Conservation (phyloP, 2,113 vertebrate genomes). For the Acrocephalus kingi region DNA sequence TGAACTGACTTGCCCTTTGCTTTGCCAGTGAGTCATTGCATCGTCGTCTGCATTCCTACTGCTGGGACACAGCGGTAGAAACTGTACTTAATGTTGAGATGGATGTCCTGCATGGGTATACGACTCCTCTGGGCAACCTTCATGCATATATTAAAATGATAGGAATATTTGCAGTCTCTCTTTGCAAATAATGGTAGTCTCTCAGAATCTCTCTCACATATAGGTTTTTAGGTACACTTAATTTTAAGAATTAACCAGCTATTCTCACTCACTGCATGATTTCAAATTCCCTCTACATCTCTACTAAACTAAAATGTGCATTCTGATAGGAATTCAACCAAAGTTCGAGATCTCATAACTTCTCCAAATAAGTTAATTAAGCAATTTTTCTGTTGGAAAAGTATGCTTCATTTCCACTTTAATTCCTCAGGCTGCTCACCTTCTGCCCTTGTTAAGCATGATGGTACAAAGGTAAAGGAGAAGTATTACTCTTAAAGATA, state of each 20-base stretch:
- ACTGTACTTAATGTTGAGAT: accelerated
- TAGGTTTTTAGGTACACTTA: background rate
- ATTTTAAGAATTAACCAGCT: background rate
- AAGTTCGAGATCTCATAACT: background rate
- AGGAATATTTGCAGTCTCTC: background rate
- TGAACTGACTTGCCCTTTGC: background rate
- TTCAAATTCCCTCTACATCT: background rate
- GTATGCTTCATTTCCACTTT: background rate
- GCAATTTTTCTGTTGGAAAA: background rate
- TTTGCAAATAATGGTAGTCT: background rate
- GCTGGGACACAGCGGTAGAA: background rate
- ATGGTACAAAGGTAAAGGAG: background rate
- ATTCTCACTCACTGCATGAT: background rate
- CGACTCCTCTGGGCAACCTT: background rate
- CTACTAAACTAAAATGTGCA: background rate
- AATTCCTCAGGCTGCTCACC: conserved; percentile 15
- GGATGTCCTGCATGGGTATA: background rate
- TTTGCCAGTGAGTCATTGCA: background rate
- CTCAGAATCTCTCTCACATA: background rate
- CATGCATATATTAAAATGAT: background rate
- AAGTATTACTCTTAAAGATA: background rate
- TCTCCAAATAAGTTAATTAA: conserved; percentile 8
- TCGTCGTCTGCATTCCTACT: background rate
- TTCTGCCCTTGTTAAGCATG: background rate
- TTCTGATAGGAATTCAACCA: background rate